Conservation (phyloP, 2,797 vertebrate species). For the Chaetodon trifasciatus region DNA sequence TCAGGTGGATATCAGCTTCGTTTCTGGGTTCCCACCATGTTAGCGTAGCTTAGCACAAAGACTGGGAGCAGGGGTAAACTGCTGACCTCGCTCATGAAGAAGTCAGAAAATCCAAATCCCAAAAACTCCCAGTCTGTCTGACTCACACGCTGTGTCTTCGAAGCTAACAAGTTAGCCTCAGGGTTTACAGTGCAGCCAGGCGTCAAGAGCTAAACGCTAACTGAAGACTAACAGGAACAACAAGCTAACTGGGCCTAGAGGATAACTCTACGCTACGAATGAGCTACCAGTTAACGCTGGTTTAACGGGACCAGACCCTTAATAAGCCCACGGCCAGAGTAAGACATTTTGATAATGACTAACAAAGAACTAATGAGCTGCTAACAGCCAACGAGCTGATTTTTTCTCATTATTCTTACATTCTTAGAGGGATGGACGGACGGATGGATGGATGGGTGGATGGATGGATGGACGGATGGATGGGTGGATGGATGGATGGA, state of each 20-base stretch:
- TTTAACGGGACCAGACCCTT: not conserved
- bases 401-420: too few species aligned
- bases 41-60: not conserved
- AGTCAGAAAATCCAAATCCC: not conserved
- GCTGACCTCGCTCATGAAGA: not conserved
- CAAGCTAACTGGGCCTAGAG: not conserved
- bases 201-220: not conserved
- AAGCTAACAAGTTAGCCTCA: not conserved
- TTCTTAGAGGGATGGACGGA: too few species aligned
- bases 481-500: too few species aligned
- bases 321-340: too few species aligned
- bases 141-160: not conserved
- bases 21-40: not conserved
- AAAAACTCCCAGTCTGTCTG: not conserved
- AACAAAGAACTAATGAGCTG: too few species aligned
- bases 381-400: too few species aligned
- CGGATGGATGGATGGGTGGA: too few species aligned
- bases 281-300: not conserved
- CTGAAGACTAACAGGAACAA: not conserved
- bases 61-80: not conserved
- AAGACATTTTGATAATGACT: too few species aligned
- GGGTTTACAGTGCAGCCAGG: too few species aligned
- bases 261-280: not conserved
- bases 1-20: slow-evolving; percentile 1
- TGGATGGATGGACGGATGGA: too few species aligned